Evolutionary conservation across 2,888 invertebrate genomes (phyloP).

Genomic region (Agriopis leucophaearia): DNA sequence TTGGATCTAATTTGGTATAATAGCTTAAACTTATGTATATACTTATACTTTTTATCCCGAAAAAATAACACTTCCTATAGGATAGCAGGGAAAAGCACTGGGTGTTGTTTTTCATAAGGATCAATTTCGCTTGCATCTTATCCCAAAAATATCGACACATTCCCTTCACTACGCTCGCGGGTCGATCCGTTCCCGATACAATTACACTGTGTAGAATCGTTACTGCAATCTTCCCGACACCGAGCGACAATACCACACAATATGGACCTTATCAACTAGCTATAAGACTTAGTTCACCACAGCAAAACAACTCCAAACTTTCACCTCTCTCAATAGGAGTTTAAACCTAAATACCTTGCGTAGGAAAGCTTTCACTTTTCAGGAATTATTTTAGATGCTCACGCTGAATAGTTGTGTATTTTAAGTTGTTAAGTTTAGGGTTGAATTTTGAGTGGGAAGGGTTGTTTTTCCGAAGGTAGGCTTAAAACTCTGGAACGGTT

Average conservation of each 20-base stretch:
- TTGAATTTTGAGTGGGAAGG: conserved; percentile 52
- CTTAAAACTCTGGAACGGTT: conserved; percentile 85
- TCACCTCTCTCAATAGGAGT: conserved; percentile 86
- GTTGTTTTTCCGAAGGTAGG: conserved; percentile 79
- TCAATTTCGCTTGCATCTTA: conserved; percentile 53
- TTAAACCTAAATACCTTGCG: conserved; percentile 85
- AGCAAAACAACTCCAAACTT: conserved; percentile 72
- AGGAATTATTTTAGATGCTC: conserved; percentile 74
- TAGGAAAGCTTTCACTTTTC: conserved; percentile 86
- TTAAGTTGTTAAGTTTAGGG: conserved; percentile 54
- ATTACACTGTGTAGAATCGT: conserved; percentile 83
- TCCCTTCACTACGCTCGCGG: conserved; percentile 64
- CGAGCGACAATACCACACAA: conserved; percentile 51
- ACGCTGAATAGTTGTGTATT: conserved; percentile 59
- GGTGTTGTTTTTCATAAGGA: conserved; percentile 42
- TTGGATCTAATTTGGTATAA: too few relatives aligned
- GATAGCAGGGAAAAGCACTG: too few relatives aligned
- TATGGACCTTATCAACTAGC: conserved; percentile 54
- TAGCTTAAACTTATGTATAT: too few relatives aligned
- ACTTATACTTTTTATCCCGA: too few relatives aligned
- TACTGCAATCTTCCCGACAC: conserved; percentile 82
- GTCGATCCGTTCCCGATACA: conserved; percentile 83
- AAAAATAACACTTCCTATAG: too few relatives aligned
- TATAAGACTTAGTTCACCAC: conserved; percentile 57
- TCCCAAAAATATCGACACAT: conserved; percentile 54